phyloP scores from a whole-genome alignment of 2,888 invertebrate species.

The Hypomecis atomaria region DNA sequence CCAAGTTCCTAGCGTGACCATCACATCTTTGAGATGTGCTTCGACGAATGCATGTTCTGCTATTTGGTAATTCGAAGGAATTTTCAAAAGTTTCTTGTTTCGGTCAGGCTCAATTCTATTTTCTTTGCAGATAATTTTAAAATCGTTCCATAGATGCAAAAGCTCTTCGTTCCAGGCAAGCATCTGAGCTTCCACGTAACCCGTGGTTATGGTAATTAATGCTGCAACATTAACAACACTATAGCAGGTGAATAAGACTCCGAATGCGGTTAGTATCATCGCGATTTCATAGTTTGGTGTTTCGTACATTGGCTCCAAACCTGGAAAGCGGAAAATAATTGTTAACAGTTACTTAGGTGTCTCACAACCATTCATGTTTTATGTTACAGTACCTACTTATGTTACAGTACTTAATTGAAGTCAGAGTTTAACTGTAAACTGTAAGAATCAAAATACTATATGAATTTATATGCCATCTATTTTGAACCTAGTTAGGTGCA shows the following conservation, averaged over 20 bases:
- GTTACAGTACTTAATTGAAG: no score
- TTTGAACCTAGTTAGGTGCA: no score
- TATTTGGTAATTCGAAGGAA: not conserved
- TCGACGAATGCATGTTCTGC: not conserved
- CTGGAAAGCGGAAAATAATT: constrained; percentile 41
- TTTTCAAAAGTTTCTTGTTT: not conserved
- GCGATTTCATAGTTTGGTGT: constrained; percentile 65
- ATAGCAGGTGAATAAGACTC: constrained; percentile 50
- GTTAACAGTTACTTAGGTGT: no score
- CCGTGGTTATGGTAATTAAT: constrained; percentile 57
- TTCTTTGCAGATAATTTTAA: constrained; percentile 40
- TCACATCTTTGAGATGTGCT: constrained; percentile 10
- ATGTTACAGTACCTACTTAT: no score
- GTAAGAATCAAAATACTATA: no score
- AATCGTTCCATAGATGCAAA: constrained; percentile 56
- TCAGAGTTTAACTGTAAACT: no score
- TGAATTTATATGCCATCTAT: no score
- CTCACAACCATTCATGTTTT: no score
- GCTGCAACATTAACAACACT: constrained; percentile 56
- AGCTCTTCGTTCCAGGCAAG: constrained; percentile 62
- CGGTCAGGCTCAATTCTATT: not conserved
- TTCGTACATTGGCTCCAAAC: constrained; percentile 62
- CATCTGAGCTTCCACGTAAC: constrained; percentile 67
- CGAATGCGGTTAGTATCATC: constrained; percentile 40
- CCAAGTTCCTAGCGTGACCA: constrained; percentile 34